phyloP scores from a whole-genome alignment of 2,113 vertebrate species.

The Neofelis nebulosa region DNA sequence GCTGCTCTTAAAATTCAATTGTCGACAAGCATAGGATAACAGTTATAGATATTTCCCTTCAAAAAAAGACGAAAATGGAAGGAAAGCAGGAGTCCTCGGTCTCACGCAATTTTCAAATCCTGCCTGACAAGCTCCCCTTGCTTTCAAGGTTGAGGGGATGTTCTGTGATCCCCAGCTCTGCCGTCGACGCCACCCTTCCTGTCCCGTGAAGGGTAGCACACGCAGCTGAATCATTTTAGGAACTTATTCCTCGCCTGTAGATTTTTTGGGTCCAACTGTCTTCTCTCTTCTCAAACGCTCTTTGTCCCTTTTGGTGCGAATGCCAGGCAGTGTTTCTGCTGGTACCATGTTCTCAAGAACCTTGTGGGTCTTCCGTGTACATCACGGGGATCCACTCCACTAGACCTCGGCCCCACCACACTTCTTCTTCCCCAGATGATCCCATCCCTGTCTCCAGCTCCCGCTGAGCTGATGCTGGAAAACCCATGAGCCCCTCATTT shows the following conservation, averaged over 20 bases:
- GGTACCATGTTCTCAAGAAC: neutral
- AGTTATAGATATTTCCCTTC: too few relatives aligned
- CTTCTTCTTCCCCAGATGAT: fast-evolving
- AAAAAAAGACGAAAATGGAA: neutral
- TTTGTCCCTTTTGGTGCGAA: neutral
- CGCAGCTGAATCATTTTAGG: too few relatives aligned
- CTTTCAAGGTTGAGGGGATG: neutral
- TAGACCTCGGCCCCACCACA: fast-evolving
- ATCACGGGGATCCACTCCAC: neutral
- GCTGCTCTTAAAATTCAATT: neutral
- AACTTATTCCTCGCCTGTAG: neutral
- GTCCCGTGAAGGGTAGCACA: neutral
- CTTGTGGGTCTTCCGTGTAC: neutral
- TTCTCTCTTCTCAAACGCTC: neutral
- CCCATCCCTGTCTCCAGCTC: neutral
- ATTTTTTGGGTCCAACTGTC: fast-evolving
- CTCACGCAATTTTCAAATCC: neutral
- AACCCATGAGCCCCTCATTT: too few relatives aligned
- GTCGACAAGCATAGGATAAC: fast-evolving
- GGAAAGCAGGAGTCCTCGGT: neutral
- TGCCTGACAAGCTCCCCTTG: neutral
- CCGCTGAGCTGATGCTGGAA: neutral
- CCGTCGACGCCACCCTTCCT: fast-evolving
- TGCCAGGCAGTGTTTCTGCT: neutral
- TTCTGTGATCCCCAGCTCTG: fast-evolving